A percentile compares a stretch with the other conserved stretches of the same genome.
phyloP scores from a whole-genome alignment of 1,140 invertebrate species.

The Drosophila rufa region DNA sequence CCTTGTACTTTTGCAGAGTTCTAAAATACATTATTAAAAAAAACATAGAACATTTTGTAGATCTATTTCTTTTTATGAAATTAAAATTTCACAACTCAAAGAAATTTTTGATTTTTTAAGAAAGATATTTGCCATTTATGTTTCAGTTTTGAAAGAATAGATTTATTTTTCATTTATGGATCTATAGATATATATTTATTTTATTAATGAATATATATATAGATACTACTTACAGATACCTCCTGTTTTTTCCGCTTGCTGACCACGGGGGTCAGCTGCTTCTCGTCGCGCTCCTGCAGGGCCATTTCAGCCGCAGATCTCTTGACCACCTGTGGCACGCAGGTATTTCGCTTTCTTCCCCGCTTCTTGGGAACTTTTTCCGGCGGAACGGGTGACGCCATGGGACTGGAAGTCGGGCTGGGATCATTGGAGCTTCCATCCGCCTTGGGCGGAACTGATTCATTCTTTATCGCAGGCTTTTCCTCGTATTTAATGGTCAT shows the following conservation, averaged over 20 bases:
- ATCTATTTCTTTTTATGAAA: no score
- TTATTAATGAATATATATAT: no score
- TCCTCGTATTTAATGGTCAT: not conserved
- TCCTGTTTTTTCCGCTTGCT: slow-evolving; percentile 47
- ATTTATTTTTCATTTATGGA: no score
- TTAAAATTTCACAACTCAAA: no score
- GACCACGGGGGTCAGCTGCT: slow-evolving; percentile 61
- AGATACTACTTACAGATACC: slow-evolving; percentile 21
- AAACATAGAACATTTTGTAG: no score
- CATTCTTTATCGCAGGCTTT: slow-evolving; percentile 8
- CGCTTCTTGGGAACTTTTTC: slow-evolving; percentile 58
- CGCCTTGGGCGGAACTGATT: not conserved
- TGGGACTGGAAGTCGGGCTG: not conserved
- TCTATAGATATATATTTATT: no score
- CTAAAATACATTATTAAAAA: not conserved
- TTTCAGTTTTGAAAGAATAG: no score
- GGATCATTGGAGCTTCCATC: not conserved
- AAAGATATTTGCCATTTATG: no score
- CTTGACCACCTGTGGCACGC: slow-evolving; percentile 75
- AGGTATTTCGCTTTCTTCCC: slow-evolving; percentile 73
- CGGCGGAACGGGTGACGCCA: not conserved
- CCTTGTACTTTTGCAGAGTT: not conserved
- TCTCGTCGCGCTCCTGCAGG: slow-evolving; percentile 64
- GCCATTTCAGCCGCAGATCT: slow-evolving; percentile 70
- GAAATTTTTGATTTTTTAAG: no score